Base-by-base conservation (phyloP, 2,797 vertebrate species). In the Heliangelus exortis region DNA sequence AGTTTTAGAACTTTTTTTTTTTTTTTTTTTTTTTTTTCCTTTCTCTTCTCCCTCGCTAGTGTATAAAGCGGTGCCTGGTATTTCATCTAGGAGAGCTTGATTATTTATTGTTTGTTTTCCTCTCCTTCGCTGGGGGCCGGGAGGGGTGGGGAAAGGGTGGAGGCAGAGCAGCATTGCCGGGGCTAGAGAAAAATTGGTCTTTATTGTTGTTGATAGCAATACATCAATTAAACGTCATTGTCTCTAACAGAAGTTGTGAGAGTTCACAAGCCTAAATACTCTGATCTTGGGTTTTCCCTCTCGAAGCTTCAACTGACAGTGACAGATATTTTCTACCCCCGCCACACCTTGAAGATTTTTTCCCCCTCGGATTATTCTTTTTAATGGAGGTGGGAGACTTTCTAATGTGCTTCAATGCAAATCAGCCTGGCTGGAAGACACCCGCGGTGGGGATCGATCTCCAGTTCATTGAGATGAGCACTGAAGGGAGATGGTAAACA, bases 401-500 rank as follows among this genome's bases (percentile, higher is more conserved):
- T 83, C 91, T 94, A 86, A 81, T 82, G 62, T 50, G 86, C 55
- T 74, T 59, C 88, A 29, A 95, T 96, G 97, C 91, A 96, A 96
- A 96, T 92, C 87, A 84, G 62, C 77, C 86, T 18, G 39, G 87
- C 81, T 87, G 41, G 92, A 84, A 95, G 94, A 92, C 94, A 90
- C 97, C 97, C 97, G 97, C 95, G 96, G 96, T 96, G 96, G 97
- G 98, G 98, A 98, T 98, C 98, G 98, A 99, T 99, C 98, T 97
- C 80, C 94, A 97, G 98, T 98, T 98, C 98, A 97, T 98, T 98
- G 98, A 98, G 98, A 98, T 97, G 98, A 97, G 97, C 98, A 97
- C 98, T 97, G 97, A 96, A 98, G 98, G 98, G 98, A 98, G 98
- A 98, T 98, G 98, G 98, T 98, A 98, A 98, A 98, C 98, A 98